phyloP scores from a whole-genome alignment of 2,113 vertebrate genomes.

The Alouatta palliata region DNA sequence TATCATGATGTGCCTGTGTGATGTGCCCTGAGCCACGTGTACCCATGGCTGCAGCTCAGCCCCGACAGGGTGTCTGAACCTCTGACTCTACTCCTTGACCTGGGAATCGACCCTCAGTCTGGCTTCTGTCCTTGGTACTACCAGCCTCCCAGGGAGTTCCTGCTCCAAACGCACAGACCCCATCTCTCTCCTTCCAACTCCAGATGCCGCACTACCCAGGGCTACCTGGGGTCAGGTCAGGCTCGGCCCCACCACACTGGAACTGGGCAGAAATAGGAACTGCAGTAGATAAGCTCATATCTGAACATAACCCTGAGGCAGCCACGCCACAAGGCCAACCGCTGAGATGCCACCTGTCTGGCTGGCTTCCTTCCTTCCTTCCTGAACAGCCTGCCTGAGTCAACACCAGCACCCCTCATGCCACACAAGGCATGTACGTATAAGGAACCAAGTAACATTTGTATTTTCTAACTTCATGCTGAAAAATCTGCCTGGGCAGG shows the following conservation, averaged over 20 bases:
- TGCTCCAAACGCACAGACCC: neutral
- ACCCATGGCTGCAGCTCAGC: neutral
- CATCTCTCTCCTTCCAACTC: neutral
- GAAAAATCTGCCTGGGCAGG: neutral
- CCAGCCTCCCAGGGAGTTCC: neutral
- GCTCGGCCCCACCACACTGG: neutral
- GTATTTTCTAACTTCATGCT: neutral
- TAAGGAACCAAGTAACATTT: neutral
- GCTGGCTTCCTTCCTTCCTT: neutral
- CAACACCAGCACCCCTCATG: neutral
- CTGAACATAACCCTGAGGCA: rapidly evolving
- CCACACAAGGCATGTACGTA: rapidly evolving
- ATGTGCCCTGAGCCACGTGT: rapidly evolving
- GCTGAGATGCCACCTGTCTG: rapidly evolving
- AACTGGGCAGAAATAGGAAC: neutral
- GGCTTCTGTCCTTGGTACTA: too few relatives aligned
- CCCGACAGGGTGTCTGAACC: rapidly evolving
- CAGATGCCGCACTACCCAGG: neutral
- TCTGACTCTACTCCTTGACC: neutral
- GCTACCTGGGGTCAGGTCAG: rapidly evolving
- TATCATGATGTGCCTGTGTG: rapidly evolving
- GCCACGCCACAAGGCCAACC: neutral
- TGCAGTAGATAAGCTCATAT: rapidly evolving
- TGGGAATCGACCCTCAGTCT: neutral
- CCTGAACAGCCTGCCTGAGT: neutral